Evolutionary conservation across 2,113 vertebrate genomes (phyloP).

Genomic region (Hirundichthys speculiger): DNA sequence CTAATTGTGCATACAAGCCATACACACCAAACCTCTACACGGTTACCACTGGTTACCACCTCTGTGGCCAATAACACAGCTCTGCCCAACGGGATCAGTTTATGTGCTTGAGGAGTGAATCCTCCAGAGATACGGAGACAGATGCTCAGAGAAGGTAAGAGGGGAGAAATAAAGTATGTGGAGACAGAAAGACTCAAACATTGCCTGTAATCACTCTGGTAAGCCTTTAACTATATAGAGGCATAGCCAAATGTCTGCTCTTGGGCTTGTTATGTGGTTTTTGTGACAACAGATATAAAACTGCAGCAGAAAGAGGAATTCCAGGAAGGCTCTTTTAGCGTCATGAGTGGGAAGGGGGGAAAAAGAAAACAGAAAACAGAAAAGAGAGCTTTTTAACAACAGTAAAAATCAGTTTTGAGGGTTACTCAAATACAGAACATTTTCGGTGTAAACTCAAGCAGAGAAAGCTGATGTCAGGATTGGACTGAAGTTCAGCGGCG

Average conservation of each 20-base stretch:
- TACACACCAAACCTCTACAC: constrained; percentile 34
- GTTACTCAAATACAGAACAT: background rate
- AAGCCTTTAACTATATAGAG: constrained; percentile 68
- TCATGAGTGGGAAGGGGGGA: background rate
- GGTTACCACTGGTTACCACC: constrained; percentile 63
- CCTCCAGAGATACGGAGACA: constrained; percentile 20
- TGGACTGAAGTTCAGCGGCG: background rate
- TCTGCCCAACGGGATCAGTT: constrained; percentile 41
- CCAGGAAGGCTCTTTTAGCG: constrained; percentile 11
- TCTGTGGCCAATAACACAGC: constrained; percentile 48
- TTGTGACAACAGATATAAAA: constrained; percentile 45
- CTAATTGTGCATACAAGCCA: constrained; percentile 47
- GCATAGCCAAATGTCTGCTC: constrained; percentile 40
- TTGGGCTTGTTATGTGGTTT: constrained; percentile 56
- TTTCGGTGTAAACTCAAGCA: background rate
- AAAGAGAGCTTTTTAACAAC: constrained; percentile 14
- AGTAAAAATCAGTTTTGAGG: background rate
- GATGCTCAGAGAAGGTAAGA: constrained; percentile 18
- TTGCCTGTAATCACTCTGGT: constrained; percentile 54
- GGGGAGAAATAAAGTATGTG: constrained; percentile 4
- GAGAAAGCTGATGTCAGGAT: constrained; percentile 20
- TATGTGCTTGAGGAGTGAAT: constrained; percentile 15
- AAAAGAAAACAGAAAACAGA: no score
- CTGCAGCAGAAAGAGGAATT: constrained; percentile 18
- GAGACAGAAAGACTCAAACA: constrained; percentile 37